Base-by-base conservation (phyloP, 2,888 invertebrate genomes). In the Drosophila trichaetosa region DNA sequence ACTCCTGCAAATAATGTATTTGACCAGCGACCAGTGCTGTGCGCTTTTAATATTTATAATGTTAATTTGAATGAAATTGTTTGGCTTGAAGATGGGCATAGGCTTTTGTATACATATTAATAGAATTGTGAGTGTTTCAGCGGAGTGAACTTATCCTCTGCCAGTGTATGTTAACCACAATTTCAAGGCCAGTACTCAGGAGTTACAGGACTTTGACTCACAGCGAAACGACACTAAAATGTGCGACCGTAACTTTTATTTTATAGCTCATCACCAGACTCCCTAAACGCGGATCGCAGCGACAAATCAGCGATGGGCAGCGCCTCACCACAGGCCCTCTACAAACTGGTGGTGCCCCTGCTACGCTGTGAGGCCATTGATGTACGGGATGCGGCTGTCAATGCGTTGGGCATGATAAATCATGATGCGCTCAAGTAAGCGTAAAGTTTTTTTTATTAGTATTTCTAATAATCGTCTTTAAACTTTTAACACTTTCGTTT, bases 321-420 rank as follows among this genome's bases (percentile, higher is more conserved):
- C 76, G 96, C 97, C 51, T 96, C 98, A 48, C 98, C 98, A 0
- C 95, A 96, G 38, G 96, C 97, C 33, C 94, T 99, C 36, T 99
- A 99, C 93, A 99, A 99, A 93, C 94, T 98, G 80, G 96, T 99
- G 16, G 97, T 98, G 68, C 99, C 98, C 11, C 94, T 99, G 80
- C 94, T 99, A 63, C 95, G 98, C 63, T 99, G 98, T 93, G 99
- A 99, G 93, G 96, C 97, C 62, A 95, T 95, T 2, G 99, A 99
- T 92, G 98, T 99, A 75, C 94, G 99, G 70, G 99, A 99, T 93
- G 97, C 98, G 1, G 98, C 98, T 8, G 97, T 99, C 18, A 95
- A 97, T 82, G 99, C 99, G 2, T 95, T 99, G 74, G 99, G 99
- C 60, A 97, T 98, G 94, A 97, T 98, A 90, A 99, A 99, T 93